Base-by-base conservation (phyloP, 2,113 vertebrate species). In the Mus musculus region DNA sequence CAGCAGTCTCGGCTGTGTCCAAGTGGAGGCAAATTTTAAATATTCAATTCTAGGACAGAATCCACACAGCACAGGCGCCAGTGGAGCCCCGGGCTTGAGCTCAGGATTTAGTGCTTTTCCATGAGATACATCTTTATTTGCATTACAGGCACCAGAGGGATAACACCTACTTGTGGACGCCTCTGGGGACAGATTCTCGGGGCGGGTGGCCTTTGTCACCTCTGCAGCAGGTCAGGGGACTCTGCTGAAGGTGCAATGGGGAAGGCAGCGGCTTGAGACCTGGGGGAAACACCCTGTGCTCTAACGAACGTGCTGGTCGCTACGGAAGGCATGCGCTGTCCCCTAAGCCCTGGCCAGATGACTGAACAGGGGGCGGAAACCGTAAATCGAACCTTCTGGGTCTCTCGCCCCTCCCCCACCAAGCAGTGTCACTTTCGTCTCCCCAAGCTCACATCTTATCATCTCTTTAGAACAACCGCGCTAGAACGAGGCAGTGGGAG, bases 1-100 rank as follows among this genome's bases (percentile, higher is more conserved):
- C 16, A 69, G 80, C 54, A 20, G 28, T 26, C 72, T 54, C 11
- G 3, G 36, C 49, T 52, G 0, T 33, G 80, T 76, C 81, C 92
- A 52, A 90, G 65, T 22, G 90, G 72, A 95, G 67, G 59, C 65
- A 84, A 24, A 90, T 94, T 88, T 49, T 86, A 36, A 95, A 61
- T 13, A 3, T 26, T 71, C 46, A 20, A 39, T 46, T 56, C 39
- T 28, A 46, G 65, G 54, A 95, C 71, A 76, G 63, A 33, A 67
- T 42, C 69, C 76, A 4, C 30, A 17, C 46, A 13, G 46, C 17
- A 10, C 78, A 67, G 54, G 61, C 39, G 28, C 61, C 56, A 7
- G 75, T 17, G 90, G 56, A 33, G 49, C 9, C 4, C 30, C 30
- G 59, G 33, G 87, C 78, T 91, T 78, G 42, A 76, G 80, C 17